Conservation (phyloP, 2,113 vertebrate genomes). For the Pteropus alecto region DNA sequence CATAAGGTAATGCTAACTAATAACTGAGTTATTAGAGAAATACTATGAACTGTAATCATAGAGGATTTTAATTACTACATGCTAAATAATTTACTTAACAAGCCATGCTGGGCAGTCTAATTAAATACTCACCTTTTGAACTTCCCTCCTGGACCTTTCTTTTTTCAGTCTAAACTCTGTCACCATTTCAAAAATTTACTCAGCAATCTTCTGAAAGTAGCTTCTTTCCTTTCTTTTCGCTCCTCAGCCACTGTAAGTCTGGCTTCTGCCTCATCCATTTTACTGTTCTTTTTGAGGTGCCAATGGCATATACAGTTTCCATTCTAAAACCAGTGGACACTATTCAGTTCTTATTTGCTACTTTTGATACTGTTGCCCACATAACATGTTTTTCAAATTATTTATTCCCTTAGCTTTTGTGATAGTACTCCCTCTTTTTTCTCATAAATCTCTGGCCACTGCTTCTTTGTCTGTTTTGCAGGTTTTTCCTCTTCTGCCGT, state of each 20-base stretch:
- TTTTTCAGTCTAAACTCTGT: background rate
- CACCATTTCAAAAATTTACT: background rate
- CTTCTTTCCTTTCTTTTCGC: background rate
- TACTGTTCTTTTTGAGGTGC: background rate
- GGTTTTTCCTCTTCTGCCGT: background rate
- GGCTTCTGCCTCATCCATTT: background rate
- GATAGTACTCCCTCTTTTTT: background rate
- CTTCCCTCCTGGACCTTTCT: background rate
- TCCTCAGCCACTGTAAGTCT: background rate
- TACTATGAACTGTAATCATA: background rate
- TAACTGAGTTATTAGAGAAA: background rate
- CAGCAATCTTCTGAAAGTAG: background rate
- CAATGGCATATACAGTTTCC: background rate
- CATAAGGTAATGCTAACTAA: background rate
- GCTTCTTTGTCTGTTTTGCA: background rate
- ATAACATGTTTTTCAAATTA: background rate
- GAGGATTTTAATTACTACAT: constrained; percentile 44
- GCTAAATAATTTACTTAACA: background rate
- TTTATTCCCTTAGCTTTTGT: background rate
- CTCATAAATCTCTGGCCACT: background rate
- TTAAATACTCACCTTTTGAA: constrained; percentile 18
- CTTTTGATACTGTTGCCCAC: background rate
- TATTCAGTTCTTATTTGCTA: background rate
- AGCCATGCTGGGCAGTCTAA: background rate
- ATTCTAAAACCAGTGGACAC: background rate